Conservation (phyloP, 2,113 vertebrate genomes). For the Hypomesus transpacificus region DNA sequence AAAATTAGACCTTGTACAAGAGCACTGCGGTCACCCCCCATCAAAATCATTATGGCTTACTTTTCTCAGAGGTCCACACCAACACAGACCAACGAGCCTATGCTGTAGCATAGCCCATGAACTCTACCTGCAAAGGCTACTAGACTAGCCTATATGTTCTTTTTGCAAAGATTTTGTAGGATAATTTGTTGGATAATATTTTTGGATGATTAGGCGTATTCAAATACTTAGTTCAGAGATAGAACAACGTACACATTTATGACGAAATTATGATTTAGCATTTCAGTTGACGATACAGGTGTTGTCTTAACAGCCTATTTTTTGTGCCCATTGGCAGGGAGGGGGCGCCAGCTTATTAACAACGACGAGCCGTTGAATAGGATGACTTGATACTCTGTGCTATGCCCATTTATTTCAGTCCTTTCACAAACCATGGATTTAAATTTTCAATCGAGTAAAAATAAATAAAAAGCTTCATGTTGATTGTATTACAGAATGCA, state of each 20-base stretch:
- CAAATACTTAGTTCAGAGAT: no score
- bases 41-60: conserved; percentile 65
- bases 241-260: neutral
- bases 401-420: no score
- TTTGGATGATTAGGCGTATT: no score
- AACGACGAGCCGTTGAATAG: neutral
- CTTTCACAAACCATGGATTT: no score
- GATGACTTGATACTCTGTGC: neutral
- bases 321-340: conserved; percentile 54
- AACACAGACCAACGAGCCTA: conserved; percentile 47
- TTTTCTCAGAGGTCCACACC: conserved; percentile 64
- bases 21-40: conserved; percentile 59
- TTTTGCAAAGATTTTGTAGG: no score
- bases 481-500: no score
- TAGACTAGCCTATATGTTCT: no score
- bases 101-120: conserved; percentile 38
- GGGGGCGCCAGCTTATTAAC: conserved; percentile 67
- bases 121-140: conserved; percentile 6
- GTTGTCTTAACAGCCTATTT: neutral
- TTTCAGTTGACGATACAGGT: conserved; percentile 4
- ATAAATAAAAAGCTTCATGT: no score
- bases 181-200: no score
- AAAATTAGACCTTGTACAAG: conserved; percentile 75
- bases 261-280: conserved; percentile 3
- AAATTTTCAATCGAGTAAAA: neutral